These are phyloP conservation scores for Elachura formosa DNA, from an alignment of 2,113 vertebrate genomes.

Conservation along the genomic window DNA sequence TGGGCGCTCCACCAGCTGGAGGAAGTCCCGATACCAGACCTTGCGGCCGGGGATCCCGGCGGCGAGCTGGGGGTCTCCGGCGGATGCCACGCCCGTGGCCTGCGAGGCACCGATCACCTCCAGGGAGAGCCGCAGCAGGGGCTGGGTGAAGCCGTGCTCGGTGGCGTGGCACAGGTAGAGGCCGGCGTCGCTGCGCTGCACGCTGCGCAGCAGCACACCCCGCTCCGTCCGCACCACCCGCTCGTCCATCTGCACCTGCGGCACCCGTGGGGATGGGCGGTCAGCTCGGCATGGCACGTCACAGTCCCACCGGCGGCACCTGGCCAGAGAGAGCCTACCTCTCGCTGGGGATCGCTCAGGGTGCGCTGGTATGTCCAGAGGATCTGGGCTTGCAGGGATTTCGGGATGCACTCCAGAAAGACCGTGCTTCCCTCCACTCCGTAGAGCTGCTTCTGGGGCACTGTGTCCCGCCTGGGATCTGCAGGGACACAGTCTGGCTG, in stretches of 20 bases:
- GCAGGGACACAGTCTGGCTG: neutral
- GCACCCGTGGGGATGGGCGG: rapidly evolving
- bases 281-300: neutral
- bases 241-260: slow-evolving; percentile 81
- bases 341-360: slow-evolving; percentile 68
- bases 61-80: neutral
- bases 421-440: slow-evolving; percentile 91
- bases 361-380: slow-evolving; percentile 88
- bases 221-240: slow-evolving; percentile 77
- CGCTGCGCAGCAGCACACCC: slow-evolving; percentile 83
- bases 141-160: slow-evolving; percentile 92
- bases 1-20: slow-evolving; percentile 90
- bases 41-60: slow-evolving; percentile 69
- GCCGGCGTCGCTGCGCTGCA: slow-evolving; percentile 79
- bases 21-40: slow-evolving; percentile 94
- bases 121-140: slow-evolving; percentile 81
- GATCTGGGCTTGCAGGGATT: slow-evolving; percentile 87
- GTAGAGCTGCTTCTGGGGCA: slow-evolving; percentile 84
- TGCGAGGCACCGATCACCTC: slow-evolving; percentile 79
- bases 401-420: slow-evolving; percentile 93
- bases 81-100: slow-evolving; percentile 44
- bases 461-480: slow-evolving; percentile 79
- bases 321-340: slow-evolving; percentile 68
- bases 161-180: slow-evolving; percentile 85
- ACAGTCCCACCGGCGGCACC: rapidly evolving